phyloP scores from a whole-genome alignment of 2,888 invertebrate species.

The Hydroisotoma schaefferi region DNA sequence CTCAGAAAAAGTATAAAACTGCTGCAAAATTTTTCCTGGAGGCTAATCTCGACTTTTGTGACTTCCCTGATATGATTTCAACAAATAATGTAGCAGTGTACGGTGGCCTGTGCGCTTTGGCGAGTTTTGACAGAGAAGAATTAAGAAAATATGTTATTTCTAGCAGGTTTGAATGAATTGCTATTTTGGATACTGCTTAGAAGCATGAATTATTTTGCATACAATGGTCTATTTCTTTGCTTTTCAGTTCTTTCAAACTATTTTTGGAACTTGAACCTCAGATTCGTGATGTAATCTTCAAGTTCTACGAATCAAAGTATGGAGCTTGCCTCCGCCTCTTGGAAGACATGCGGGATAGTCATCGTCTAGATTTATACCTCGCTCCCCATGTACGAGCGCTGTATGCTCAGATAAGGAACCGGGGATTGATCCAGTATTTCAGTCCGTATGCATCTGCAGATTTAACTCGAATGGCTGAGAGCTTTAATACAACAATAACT shows the following conservation, averaged over 20 bases:
- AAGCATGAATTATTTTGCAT: too few species aligned
- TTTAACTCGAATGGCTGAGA: conserved; percentile 91
- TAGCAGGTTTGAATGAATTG: conserved; percentile 52
- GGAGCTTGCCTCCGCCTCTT: conserved; percentile 88
- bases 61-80: conserved; percentile 93
- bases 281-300: conserved; percentile 92
- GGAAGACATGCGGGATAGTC: conserved; percentile 89
- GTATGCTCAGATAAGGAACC: conserved; percentile 91
- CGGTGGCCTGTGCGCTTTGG: conserved; percentile 93
- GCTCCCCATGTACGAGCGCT: conserved; percentile 88
- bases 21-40: conserved; percentile 91
- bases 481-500: conserved; percentile 87
- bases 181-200: not conserved
- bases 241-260: conserved; percentile 83
- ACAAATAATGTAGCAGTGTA: conserved; percentile 96
- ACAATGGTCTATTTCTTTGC: too few species aligned
- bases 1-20: conserved; percentile 89
- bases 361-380: conserved; percentile 94
- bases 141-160: conserved; percentile 90
- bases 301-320: conserved; percentile 98
- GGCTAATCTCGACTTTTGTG: conserved; percentile 93
- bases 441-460: conserved; percentile 96
- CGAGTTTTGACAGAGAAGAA: conserved; percentile 92
- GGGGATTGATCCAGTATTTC: conserved; percentile 93
- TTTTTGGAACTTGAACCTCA: conserved; percentile 97